Conservation (phyloP, 2,888 invertebrate species). For the Eupithecia centaureata region DNA sequence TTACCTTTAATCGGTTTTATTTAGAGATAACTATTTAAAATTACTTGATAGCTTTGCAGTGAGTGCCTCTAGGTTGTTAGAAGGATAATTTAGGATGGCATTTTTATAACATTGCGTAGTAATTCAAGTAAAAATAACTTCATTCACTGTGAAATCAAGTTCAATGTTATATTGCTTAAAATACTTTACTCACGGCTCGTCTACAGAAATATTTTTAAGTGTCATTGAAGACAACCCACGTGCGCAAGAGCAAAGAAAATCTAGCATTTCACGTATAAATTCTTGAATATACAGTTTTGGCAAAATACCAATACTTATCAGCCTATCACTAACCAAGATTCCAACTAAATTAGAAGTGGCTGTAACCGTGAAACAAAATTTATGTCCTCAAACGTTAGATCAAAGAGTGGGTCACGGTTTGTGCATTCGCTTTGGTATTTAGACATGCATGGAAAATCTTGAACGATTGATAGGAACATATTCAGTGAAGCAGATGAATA, state of each 20-base stretch:
- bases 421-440: conserved; percentile 24
- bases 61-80: not conserved
- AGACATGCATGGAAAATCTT: conserved; percentile 16
- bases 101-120: conserved; percentile 17
- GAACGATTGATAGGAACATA: not conserved
- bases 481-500: too few relatives aligned
- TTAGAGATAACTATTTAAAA: not conserved
- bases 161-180: conserved; percentile 65
- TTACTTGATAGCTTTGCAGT: not conserved
- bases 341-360: conserved; percentile 52
- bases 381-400: conserved; percentile 37
- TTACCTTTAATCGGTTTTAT: not conserved
- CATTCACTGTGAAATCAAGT: conserved; percentile 59
- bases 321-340: conserved; percentile 59
- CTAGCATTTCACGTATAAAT: conserved; percentile 50
- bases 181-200: conserved; percentile 54
- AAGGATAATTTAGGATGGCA: conserved; percentile 1
- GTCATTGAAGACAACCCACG: conserved; percentile 55
- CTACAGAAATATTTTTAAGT: conserved; percentile 49
- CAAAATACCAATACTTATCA: conserved; percentile 57
- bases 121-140: conserved; percentile 50
- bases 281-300: conserved; percentile 55
- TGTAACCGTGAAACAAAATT: conserved; percentile 51
- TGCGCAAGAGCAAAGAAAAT: conserved; percentile 46
- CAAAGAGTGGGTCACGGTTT: conserved; percentile 40